Conservation (phyloP, 2,888 invertebrate genomes). For the Reticulitermes lucifugus region DNA sequence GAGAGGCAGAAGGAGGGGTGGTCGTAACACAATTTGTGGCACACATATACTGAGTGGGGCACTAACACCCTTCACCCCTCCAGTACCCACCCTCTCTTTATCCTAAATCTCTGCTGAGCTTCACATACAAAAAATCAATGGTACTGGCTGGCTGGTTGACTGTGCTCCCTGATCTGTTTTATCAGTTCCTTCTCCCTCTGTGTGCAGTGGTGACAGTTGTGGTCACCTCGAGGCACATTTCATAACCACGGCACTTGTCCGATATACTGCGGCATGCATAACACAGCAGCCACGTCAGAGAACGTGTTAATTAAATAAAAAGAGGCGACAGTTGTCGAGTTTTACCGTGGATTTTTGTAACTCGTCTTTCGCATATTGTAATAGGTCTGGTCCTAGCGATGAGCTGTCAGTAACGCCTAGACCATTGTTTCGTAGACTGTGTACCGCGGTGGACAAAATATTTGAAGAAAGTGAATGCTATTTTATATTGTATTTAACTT, state of each 20-base stretch:
- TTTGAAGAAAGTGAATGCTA: too few species aligned
- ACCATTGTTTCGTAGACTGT: too few species aligned
- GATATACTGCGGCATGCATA: background rate
- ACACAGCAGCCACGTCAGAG: too few species aligned
- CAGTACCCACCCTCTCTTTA: constrained; percentile 40
- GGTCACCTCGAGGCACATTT: constrained; percentile 19
- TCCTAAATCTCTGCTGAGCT: constrained; percentile 43
- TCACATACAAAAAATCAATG: constrained; percentile 44
- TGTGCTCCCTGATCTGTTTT: constrained; percentile 8
- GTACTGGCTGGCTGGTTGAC: constrained; percentile 5
- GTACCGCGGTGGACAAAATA: too few species aligned
- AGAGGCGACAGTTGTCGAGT: too few species aligned
- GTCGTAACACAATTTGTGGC: constrained; percentile 48
- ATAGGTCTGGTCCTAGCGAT: too few species aligned
- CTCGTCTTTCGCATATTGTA: too few species aligned
- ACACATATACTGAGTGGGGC: constrained; percentile 39
- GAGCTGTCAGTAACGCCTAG: too few species aligned
- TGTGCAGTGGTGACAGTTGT: constrained; percentile 42
- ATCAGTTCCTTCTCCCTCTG: constrained; percentile 23
- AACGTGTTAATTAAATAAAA: too few species aligned
- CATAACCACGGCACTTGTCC: constrained; percentile 13
- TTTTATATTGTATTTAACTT: too few species aligned
- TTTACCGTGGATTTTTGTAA: too few species aligned
- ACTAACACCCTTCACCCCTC: constrained; percentile 19
- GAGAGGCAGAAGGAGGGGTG: background rate